phyloP scores from a whole-genome alignment of 1,140 invertebrate genomes.

The Macrosteles quadrilineatus region DNA sequence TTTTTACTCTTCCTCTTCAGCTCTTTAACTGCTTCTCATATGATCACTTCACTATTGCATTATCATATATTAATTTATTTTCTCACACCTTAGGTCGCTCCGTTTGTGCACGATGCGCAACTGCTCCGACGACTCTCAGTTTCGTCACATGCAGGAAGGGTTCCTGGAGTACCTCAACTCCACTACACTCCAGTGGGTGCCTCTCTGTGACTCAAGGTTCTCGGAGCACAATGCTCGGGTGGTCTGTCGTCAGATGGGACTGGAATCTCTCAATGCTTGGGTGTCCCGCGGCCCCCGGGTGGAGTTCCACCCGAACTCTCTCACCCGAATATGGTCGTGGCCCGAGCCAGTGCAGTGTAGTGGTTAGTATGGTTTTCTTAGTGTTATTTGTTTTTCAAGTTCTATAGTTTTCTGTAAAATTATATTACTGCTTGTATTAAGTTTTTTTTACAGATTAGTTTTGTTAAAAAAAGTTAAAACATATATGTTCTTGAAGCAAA shows the following conservation, averaged over 20 bases:
- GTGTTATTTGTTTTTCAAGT: not conserved
- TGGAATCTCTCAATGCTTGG: conserved; percentile 85
- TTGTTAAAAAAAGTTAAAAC: no score
- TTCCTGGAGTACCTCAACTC: conserved; percentile 95
- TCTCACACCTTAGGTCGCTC: conserved; percentile 66
- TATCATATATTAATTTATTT: no score
- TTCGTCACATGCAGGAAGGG: conserved; percentile 59
- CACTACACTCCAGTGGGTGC: conserved; percentile 95
- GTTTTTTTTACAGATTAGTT: no score
- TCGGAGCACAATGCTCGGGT: conserved; percentile 94
- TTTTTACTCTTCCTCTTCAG: no score
- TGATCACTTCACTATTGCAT: no score
- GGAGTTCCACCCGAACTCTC: conserved; percentile 82
- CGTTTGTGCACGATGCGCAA: conserved; percentile 73
- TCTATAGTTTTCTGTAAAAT: not conserved
- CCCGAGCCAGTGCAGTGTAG: conserved; percentile 83
- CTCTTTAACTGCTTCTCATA: no score
- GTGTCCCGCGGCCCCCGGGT: conserved; percentile 77
- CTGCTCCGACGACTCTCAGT: conserved; percentile 59
- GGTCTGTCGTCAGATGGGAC: conserved; percentile 91
- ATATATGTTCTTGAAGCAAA: no score
- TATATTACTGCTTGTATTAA: no score
- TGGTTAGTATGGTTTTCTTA: conserved; percentile 54
- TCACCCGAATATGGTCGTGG: conserved; percentile 89
- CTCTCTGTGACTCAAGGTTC: conserved; percentile 94